A percentile compares a stretch with the other conserved stretches of the same genome.
Conservation (phyloP, 2,888 invertebrate genomes). For the Clepsis dumicolana region DNA sequence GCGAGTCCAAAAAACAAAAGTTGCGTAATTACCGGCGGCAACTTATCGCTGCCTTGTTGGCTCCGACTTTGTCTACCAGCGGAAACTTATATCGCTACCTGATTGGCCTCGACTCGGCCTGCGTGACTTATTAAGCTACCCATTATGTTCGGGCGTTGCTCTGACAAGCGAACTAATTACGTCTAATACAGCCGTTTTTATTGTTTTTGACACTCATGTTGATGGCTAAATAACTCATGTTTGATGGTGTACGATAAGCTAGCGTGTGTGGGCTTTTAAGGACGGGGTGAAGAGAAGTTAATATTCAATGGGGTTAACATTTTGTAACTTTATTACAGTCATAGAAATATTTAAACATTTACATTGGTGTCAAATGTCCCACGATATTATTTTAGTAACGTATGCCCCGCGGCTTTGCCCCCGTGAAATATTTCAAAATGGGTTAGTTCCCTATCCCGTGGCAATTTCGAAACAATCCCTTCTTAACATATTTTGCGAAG, state of each 20-base stretch:
- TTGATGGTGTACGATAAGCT: constrained; percentile 7
- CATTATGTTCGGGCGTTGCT: constrained; percentile 44
- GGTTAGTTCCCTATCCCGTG: too few relatives aligned
- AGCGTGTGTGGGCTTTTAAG: constrained; percentile 16
- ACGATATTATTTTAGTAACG: too few relatives aligned
- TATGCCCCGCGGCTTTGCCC: too few relatives aligned
- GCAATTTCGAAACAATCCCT: too few relatives aligned
- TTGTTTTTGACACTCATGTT: constrained; percentile 42
- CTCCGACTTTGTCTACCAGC: not conserved
- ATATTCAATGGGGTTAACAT: not conserved
- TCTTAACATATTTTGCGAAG: too few relatives aligned
- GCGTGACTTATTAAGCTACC: constrained; percentile 44
- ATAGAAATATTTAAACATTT: too few relatives aligned
- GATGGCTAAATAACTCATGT: constrained; percentile 32
- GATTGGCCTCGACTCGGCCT: constrained; percentile 24
- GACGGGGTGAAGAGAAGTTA: not conserved
- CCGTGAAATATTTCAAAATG: too few relatives aligned
- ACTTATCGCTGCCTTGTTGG: not conserved
- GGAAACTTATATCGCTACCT: constrained; percentile 20
- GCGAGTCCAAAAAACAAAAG: not conserved
- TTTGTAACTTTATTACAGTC: not conserved
- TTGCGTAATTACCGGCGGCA: not conserved
- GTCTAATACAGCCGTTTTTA: constrained; percentile 36
- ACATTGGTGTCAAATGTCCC: too few relatives aligned
- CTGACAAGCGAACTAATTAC: constrained; percentile 42